These are phyloP conservation scores for Catonia carolina DNA, from an alignment of 2,888 invertebrate species.

Conservation along the genomic window DNA sequence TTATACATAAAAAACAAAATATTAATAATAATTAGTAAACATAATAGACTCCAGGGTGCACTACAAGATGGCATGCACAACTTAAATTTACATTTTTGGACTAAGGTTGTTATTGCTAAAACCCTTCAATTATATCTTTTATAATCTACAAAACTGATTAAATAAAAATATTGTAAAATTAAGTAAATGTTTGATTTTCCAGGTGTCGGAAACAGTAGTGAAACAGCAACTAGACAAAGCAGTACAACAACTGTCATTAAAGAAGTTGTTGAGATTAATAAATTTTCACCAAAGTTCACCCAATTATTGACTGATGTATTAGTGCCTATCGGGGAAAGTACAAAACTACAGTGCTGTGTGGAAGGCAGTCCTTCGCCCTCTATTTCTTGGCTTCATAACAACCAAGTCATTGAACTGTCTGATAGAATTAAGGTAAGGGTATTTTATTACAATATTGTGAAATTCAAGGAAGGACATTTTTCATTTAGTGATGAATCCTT, in stretches of 20 bases:
- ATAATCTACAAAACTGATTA: too few relatives aligned
- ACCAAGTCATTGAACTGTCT: constrained; percentile 52
- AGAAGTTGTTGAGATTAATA: constrained; percentile 34
- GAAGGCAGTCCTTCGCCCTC: constrained; percentile 60
- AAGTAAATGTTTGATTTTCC: not conserved
- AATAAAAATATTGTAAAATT: too few relatives aligned
- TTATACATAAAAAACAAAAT: too few relatives aligned
- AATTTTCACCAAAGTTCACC: constrained; percentile 57
- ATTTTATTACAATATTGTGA: not conserved
- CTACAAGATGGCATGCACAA: not conserved
- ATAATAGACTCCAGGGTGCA: too few relatives aligned
- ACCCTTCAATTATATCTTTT: too few relatives aligned
- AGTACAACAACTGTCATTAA: constrained; percentile 13
- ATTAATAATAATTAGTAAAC: too few relatives aligned
- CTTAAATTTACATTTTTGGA: not conserved
- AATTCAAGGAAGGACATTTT: constrained; percentile 11
- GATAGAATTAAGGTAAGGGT: constrained; percentile 53
- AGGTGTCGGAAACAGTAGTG: not conserved
- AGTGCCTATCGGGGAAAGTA: constrained; percentile 63
- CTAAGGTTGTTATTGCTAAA: too few relatives aligned
- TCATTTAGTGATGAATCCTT: too few relatives aligned
- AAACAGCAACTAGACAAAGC: not conserved
- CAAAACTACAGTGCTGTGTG: constrained; percentile 60
- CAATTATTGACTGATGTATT: constrained; percentile 63
- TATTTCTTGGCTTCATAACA: constrained; percentile 65